A percentile compares a stretch with the other conserved stretches of the same genome.
These are phyloP conservation scores for Loxodonta africana DNA, from an alignment of 2,113 vertebrate genomes.

Conservation along the genomic window DNA sequence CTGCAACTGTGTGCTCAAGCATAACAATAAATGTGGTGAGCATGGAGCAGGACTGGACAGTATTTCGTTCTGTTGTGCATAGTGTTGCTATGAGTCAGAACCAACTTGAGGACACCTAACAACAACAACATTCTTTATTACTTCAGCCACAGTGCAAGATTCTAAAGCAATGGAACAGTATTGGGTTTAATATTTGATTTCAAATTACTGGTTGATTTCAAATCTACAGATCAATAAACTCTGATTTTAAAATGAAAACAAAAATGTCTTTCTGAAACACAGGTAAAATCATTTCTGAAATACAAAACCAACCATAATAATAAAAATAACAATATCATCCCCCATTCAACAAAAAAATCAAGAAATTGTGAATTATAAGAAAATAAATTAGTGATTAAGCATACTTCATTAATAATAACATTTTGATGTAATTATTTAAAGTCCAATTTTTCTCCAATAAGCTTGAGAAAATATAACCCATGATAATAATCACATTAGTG, in stretches of 20 bases:
- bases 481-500: not conserved
- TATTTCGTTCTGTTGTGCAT: not conserved
- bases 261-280: not conserved
- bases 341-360: not conserved
- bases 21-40: not conserved
- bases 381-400: not conserved
- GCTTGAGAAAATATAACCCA: not conserved
- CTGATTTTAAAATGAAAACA: not conserved
- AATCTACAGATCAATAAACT: not conserved
- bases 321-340: not conserved
- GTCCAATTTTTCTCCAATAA: not conserved
- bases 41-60: not conserved
- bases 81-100: not conserved
- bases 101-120: not conserved
- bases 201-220: not conserved
- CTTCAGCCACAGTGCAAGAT: not conserved
- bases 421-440: not conserved
- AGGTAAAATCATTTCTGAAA: not conserved
- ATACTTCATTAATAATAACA: conserved; percentile 2
- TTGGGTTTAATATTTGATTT: not conserved
- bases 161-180: not conserved
- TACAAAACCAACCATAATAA: not conserved
- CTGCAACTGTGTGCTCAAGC: not conserved
- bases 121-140: no score
- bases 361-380: not conserved